Evolutionary conservation across 1,140 invertebrate genomes (phyloP), one percentile per base, ranked within the genome.

Genomic region (Eulimnadia texana): DNA sequence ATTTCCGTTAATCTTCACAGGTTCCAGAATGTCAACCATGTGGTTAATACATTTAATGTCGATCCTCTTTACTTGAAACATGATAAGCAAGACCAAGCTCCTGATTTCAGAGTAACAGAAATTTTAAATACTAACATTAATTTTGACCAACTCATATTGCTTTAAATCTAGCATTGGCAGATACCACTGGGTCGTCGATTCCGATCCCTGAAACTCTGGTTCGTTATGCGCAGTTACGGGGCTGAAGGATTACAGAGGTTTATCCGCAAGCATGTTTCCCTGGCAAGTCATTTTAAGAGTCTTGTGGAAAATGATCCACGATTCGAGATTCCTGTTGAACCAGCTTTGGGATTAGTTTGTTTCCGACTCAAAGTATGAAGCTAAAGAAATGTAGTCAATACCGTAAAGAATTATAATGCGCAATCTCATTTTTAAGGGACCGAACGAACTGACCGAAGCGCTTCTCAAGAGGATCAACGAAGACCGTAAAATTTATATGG

Each of bases 401-500:
- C 16, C 6, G 16, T 2, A 2, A 33, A 54, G 11, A 9, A 24
- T 16, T 29, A 1, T 16, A 3, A 42, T 9, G 16, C 33, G n/a
- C 29, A 63, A 52, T 62, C 28, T 27, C 68, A 56, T 57, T 28
- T 20, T 64, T 50, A 68, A 83, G 82, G 88, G 84, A 2, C 75
- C 79, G 3, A 96, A 97, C 69, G 84, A 88, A 64, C 66, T 81
- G 1, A 98, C 91, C 68, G 92, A 98, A 70, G 73, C 75, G 1
- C 73, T 98, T 0, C 71, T 94, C 49, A 88, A 90, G 68, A 80
- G 78, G 50, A 88, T 99, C 53, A 98, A 98, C 69, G 86, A 85
- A 0, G 84, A 90, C 49, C 87, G 90, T 19, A 84, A 90, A 67
- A 97, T 99, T 64, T 92, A 98, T 73, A 76, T 99, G 61, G 92